Percentiles rank a stretch among this genome's conserved stretches.
Conservation (phyloP, 2,113 vertebrate species). For the Oreochromis niloticus region DNA sequence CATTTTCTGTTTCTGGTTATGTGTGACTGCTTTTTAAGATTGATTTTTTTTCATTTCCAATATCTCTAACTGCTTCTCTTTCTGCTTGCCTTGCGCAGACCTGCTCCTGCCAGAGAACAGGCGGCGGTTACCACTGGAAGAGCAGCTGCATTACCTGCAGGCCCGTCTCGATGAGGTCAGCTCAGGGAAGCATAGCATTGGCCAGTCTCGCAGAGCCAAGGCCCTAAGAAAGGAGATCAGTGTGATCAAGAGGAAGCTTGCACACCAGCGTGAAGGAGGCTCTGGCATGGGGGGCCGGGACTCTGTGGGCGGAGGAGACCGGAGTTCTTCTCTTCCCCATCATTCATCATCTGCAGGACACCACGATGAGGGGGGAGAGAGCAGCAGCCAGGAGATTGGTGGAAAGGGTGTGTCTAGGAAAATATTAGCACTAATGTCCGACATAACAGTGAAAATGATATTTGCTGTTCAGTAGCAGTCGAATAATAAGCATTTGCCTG, state of each 20-base stretch:
- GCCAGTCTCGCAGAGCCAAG: constrained; percentile 89
- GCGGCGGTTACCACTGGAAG: constrained; percentile 85
- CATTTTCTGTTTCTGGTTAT: background rate
- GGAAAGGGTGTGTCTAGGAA: constrained; percentile 62
- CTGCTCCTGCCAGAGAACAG: constrained; percentile 85
- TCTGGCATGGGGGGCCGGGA: constrained; percentile 72
- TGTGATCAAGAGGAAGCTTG: constrained; percentile 87
- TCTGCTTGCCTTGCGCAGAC: constrained; percentile 60
- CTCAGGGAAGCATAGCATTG: constrained; percentile 88
- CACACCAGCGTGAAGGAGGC: constrained; percentile 84
- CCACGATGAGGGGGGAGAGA: constrained; percentile 92
- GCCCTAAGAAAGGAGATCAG: constrained; percentile 97
- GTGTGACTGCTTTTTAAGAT: background rate
- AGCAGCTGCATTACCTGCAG: constrained; percentile 90
- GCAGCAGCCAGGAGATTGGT: constrained; percentile 96
- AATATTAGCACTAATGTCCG: background rate
- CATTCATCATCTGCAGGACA: constrained; percentile 72
- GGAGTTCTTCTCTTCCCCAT: constrained; percentile 60
- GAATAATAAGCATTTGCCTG: background rate
- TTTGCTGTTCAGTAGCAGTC: background rate
- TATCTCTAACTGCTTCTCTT: background rate
- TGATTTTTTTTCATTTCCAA: background rate
- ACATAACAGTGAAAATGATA: background rate
- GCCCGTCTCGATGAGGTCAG: constrained; percentile 85
- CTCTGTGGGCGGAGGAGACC: constrained; percentile 56